Evolutionary conservation across 2,113 vertebrate species (phyloP), one percentile per base, ranked within the genome.

Genomic region (Calidris pugnax): DNA sequence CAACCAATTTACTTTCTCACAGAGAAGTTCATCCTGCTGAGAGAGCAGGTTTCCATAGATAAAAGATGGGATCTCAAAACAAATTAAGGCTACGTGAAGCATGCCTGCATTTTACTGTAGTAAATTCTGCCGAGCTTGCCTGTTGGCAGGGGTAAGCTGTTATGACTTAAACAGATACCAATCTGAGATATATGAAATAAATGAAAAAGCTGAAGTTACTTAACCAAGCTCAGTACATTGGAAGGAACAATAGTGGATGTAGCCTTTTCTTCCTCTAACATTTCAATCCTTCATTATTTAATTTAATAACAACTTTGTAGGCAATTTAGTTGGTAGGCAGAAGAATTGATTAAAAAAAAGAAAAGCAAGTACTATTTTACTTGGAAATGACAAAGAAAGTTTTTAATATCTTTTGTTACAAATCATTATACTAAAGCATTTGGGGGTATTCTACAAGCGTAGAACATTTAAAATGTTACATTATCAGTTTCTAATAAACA

Each of bases 1-100:
- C 87, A 91, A 88, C 16, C 73, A 91, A 92, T 93, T 95, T 97
- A 71, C 84, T 96, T 90, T 48, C 73, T 89, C 90, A 64, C 67
- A 76, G 71, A 96, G 71, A 90, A 88, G 74, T 63, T 94, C 53
- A 67, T 94, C 81, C 91, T 93, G 82, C 95, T 98, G 94, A 92
- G 78, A 82, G 71, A 97, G 95, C 93, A 92, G 87, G 32, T 93
- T 97, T 92, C 85, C 64, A 89, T 14, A 93, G 83, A 89, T 83
- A 85, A 97, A 97, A 96, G 67, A 96, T 55, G 66, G 77, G 94
- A 68, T 59, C 51, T 95, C 85, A 72, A 86, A 85, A 63, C 85
- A 97, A 97, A 94, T 96, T 77, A 95, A 90, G 81, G 43, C 41
- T 86, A 91, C 3, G 2, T 62, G 94, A 94, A 94, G 51, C 83